Evolutionary conservation across 2,888 invertebrate genomes (phyloP).

Genomic region (Metallyticus violacea): DNA sequence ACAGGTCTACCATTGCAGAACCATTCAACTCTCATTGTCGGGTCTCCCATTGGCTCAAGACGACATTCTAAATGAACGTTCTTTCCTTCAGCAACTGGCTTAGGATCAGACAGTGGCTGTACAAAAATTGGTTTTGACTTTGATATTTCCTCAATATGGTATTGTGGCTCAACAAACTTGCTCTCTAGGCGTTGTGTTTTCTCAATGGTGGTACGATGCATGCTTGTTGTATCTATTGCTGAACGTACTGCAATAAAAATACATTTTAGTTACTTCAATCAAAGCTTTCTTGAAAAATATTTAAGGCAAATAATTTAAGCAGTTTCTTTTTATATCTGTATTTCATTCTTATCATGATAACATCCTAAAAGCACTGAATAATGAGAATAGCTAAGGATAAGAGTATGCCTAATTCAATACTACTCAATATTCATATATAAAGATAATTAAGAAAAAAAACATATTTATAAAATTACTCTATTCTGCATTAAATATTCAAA

Average conservation of each 20-base stretch:
- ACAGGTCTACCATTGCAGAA: conserved; percentile 89
- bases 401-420: too few species aligned
- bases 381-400: too few species aligned
- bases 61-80: conserved; percentile 90
- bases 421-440: too few species aligned
- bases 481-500: too few species aligned
- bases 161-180: conserved; percentile 82
- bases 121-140: conserved; percentile 94
- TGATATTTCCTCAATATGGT: conserved; percentile 87
- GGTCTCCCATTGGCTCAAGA: conserved; percentile 92
- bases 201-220: conserved; percentile 82
- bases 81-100: conserved; percentile 80
- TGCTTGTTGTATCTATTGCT: conserved; percentile 84
- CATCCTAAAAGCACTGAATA: too few species aligned
- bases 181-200: conserved; percentile 85
- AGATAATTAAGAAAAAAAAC: too few species aligned
- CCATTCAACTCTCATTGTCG: conserved; percentile 97
- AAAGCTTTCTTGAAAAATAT: neutral
- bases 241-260: conserved; percentile 67
- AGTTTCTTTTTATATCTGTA: too few species aligned
- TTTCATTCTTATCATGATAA: too few species aligned
- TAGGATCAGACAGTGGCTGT: conserved; percentile 83
- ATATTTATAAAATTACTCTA: too few species aligned
- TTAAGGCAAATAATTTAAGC: neutral
- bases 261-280: neutral